These are phyloP conservation scores for Drosophila histrio DNA, from an alignment of 2,888 invertebrate species.

Conservation along the genomic window DNA sequence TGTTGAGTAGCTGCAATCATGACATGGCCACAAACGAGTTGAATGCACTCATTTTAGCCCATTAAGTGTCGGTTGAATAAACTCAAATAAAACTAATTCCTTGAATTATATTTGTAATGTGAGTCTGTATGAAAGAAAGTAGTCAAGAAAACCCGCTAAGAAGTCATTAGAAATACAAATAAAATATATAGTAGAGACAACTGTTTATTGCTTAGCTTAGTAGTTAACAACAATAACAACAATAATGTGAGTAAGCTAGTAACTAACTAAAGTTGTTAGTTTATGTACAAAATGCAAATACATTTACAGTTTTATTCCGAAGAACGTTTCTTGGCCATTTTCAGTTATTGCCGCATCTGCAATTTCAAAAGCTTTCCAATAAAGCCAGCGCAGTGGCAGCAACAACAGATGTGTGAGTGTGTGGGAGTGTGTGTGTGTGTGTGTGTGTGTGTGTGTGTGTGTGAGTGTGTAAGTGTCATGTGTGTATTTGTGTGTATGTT, in stretches of 20 bases:
- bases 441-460: slow-evolving; percentile 17
- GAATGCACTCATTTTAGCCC: slow-evolving; percentile 38
- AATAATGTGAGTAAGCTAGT: slow-evolving; percentile 6
- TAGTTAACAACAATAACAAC: slow-evolving; percentile 55
- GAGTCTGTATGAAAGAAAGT: neutral
- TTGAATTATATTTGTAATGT: neutral
- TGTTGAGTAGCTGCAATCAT: slow-evolving; percentile 2
- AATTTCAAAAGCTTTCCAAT: slow-evolving; percentile 38
- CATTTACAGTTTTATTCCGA: slow-evolving; percentile 3
- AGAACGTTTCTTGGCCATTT: slow-evolving; percentile 10
- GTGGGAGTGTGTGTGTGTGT: slow-evolving; percentile 3
- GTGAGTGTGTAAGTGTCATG: neutral
- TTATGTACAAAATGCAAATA: slow-evolving; percentile 59
- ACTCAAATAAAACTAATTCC: slow-evolving; percentile 16
- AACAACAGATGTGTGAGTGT: slow-evolving; percentile 5
- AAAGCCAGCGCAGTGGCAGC: slow-evolving; percentile 52
- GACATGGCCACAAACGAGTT: slow-evolving; percentile 6
- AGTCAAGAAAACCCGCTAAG: neutral
- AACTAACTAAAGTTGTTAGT: slow-evolving; percentile 46
- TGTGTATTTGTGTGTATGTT: slow-evolving; percentile 6
- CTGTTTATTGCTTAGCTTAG: slow-evolving; percentile 65
- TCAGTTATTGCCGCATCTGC: slow-evolving; percentile 50
- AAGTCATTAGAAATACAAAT: neutral
- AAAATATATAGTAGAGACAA: slow-evolving; percentile 5
- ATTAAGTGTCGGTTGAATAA: slow-evolving; percentile 43